Evolutionary conservation across 1,140 invertebrate genomes (phyloP), one percentile per base, ranked within the genome.

Genomic region (Adelges cooleyi): DNA sequence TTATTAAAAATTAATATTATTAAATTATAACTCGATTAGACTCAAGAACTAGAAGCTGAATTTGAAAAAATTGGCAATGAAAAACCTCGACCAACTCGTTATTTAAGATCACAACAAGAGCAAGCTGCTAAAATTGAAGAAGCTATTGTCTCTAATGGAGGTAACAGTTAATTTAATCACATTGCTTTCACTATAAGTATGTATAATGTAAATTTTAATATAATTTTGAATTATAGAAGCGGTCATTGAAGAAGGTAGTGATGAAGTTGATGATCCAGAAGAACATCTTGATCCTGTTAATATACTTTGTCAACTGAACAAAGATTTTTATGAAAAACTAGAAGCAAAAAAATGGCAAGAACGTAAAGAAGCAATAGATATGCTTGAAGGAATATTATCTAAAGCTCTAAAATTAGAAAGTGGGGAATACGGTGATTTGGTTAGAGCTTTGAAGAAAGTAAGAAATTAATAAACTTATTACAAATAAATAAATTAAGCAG

Each of bases 281-380:
- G 95, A 98, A 54, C 75, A 97, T 2, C 73, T 96, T 8, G 86
- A 92, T 70, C 86, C 94, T 0, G 90, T 96, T 25, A 91, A 98
- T 72, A 92, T 99, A 71, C 72, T 98, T 0, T 85, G 88, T 2
- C 88, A 94, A 74, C 73, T 98, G 22, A 93, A 93, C 0, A 95
- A 95, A 79, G 91, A 97, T 75, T 99, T 97, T 75, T 95, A 88
- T 72, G 92, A 96, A 8, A 92, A 95, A 76, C 70, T 93, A 33
- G 94, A 98, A 75, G 89, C 89, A 0, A 98, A 97, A 73, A 98
- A 98, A 73, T 99, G 96, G 96, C 89, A 93, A 72, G 91, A 98
- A 53, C 80, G 96, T 9, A 96, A 96, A 74, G 92, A 98, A 74
- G 85, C 86, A 0, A 71, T 99, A 5, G 90, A 95, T 71, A 77